These are phyloP conservation scores for Beroe forskalii DNA, from an alignment of 37 sponge, comb jelly and placozoan genomes.

Conservation along the genomic window DNA sequence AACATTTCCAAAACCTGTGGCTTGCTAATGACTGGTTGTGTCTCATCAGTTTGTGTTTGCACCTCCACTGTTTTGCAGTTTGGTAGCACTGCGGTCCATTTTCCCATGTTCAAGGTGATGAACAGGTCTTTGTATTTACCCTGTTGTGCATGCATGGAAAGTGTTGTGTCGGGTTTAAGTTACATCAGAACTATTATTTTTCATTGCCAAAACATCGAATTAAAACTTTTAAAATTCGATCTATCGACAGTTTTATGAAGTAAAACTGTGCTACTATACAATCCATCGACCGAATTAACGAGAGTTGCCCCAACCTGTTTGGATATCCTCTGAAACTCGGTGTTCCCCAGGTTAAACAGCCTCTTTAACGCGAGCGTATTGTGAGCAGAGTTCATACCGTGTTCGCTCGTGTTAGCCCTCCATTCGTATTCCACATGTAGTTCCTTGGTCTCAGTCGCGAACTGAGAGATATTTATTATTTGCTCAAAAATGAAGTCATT, in stretches of 20 bases:
- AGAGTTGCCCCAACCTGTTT: slow-evolving; percentile 30
- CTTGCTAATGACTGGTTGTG: not conserved
- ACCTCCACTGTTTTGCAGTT: slow-evolving; percentile 18
- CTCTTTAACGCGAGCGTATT: slow-evolving; percentile 4
- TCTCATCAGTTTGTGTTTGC: not conserved
- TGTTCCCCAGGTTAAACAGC: not conserved
- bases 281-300: too few relatives aligned
- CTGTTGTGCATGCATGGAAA: not conserved
- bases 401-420: not conserved
- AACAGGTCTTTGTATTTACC: slow-evolving; percentile 38
- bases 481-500: too few relatives aligned
- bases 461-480: slow-evolving; percentile 23
- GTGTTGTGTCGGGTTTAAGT: too few relatives aligned
- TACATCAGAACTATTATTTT: too few relatives aligned
- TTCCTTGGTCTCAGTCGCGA: not conserved
- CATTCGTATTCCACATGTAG: slow-evolving; percentile 37
- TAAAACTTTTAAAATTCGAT: too few relatives aligned
- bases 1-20: not conserved
- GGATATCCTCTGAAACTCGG: slow-evolving; percentile 9
- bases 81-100: not conserved
- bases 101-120: slow-evolving; percentile 9
- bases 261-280: too few relatives aligned
- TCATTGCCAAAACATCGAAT: too few relatives aligned
- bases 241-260: too few relatives aligned
- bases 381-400: not conserved